Percentiles rank a stretch among this genome's conserved stretches.
Conservation (phyloP, 1,140 invertebrate genomes). For the Fragariocoptes setiger region DNA sequence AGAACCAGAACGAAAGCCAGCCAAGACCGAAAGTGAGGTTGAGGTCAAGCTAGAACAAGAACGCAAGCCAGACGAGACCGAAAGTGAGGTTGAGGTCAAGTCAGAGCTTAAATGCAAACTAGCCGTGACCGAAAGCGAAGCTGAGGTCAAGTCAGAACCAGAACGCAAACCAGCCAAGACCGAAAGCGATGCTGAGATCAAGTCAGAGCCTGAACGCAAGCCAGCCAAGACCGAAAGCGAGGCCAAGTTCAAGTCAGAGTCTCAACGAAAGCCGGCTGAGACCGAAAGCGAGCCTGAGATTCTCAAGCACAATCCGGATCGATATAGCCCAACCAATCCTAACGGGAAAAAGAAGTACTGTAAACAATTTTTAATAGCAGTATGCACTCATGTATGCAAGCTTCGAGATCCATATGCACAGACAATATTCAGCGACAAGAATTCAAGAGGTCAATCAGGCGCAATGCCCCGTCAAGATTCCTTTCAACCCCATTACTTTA, state of each 20-base stretch:
- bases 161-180: background rate
- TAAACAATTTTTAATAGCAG: background rate
- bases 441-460: background rate
- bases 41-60: background rate
- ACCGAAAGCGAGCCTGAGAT: background rate
- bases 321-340: background rate
- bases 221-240: background rate
- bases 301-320: background rate
- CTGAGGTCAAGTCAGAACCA: background rate
- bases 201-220: background rate
- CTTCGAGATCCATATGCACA: too few relatives aligned
- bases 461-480: background rate
- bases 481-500: background rate
- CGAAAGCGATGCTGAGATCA: background rate
- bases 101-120: background rate
- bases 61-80: too few relatives aligned
- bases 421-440: background rate
- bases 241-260: background rate
- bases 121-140: background rate
- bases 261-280: background rate
- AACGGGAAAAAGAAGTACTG: background rate
- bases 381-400: too few relatives aligned
- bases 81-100: background rate
- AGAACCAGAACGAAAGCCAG: background rate
- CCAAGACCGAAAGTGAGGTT: background rate